Percentiles rank a stretch among this genome's conserved stretches.
These are phyloP conservation scores for Epinotia brunnichana DNA, from an alignment of 2,888 invertebrate genomes.

Conservation along the genomic window DNA sequence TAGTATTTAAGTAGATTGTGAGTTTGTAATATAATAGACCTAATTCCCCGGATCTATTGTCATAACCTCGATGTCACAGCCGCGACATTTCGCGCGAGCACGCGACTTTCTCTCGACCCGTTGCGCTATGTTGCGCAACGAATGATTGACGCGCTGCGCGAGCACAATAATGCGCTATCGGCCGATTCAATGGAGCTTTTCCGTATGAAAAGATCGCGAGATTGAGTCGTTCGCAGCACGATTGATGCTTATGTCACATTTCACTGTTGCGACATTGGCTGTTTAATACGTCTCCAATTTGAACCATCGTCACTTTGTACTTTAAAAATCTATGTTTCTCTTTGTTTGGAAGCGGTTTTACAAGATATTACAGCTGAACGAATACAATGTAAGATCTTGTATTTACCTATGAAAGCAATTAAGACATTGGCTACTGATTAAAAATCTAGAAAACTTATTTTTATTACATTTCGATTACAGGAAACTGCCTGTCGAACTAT, in stretches of 20 bases:
- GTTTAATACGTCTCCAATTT: slow-evolving; percentile 28
- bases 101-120: slow-evolving; percentile 61
- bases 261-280: slow-evolving; percentile 51
- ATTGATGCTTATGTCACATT: slow-evolving; percentile 65
- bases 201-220: slow-evolving; percentile 71
- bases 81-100: slow-evolving; percentile 64
- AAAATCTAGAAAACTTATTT: background rate
- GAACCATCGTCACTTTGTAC: slow-evolving; percentile 12
- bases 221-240: slow-evolving; percentile 67
- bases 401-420: no score
- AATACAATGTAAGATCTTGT: no score
- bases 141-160: slow-evolving; percentile 74
- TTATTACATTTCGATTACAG: background rate
- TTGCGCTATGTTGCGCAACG: slow-evolving; percentile 61
- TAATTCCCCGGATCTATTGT: slow-evolving; percentile 46
- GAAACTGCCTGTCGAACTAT: slow-evolving; percentile 13
- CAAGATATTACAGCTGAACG: no score
- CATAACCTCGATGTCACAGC: slow-evolving; percentile 51
- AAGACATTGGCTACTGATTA: no score
- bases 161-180: slow-evolving; percentile 70
- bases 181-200: slow-evolving; percentile 69
- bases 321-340: background rate
- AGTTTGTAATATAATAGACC: slow-evolving; percentile 26
- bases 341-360: background rate
- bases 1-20: background rate